Evolutionary conservation across 53 echinoderm and acorn worm genomes (phyloP).

Genomic region (Stichopus horrens): DNA sequence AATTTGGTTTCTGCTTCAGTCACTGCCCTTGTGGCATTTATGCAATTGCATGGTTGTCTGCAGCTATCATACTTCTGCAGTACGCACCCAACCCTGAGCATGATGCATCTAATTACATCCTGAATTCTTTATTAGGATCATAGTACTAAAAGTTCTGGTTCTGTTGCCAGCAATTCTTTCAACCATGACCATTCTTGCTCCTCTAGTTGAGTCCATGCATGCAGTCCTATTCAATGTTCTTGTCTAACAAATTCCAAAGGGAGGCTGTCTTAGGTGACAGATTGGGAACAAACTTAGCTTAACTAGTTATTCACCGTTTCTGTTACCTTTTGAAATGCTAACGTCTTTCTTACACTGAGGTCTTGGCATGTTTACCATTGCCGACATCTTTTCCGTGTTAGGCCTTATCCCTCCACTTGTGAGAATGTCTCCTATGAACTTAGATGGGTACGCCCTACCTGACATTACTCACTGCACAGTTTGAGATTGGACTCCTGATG

Average conservation of each 20-base stretch:
- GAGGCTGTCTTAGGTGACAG: slow-evolving; percentile 50
- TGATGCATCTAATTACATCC: slow-evolving; percentile 44
- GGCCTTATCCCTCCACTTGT: slow-evolving; percentile 52
- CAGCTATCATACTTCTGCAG: slow-evolving; percentile 31
- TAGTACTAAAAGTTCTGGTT: background rate
- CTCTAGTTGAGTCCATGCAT: slow-evolving; percentile 30
- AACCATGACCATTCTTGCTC: slow-evolving; percentile 45
- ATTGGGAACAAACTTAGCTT: slow-evolving; percentile 60
- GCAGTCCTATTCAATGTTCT: slow-evolving; percentile 54
- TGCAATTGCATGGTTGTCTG: slow-evolving; percentile 58
- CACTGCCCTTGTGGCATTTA: slow-evolving; percentile 59
- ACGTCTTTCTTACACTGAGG: slow-evolving; percentile 53
- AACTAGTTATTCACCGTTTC: slow-evolving; percentile 52
- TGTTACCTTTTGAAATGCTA: slow-evolving; percentile 50
- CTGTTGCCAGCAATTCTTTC: slow-evolving; percentile 24
- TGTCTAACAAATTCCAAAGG: slow-evolving; percentile 41
- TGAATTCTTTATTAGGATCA: background rate
- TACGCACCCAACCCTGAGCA: slow-evolving; percentile 49
- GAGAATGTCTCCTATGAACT: slow-evolving; percentile 51
- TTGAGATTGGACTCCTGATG: background rate
- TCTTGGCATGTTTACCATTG: slow-evolving; percentile 62
- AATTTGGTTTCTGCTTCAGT: slow-evolving; percentile 50
- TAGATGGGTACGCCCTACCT: background rate
- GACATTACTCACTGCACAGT: background rate
- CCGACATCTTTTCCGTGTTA: slow-evolving; percentile 62